These are phyloP conservation scores for Lumbricus terrestris DNA, from an alignment of 2,888 invertebrate genomes.

Conservation along the genomic window DNA sequence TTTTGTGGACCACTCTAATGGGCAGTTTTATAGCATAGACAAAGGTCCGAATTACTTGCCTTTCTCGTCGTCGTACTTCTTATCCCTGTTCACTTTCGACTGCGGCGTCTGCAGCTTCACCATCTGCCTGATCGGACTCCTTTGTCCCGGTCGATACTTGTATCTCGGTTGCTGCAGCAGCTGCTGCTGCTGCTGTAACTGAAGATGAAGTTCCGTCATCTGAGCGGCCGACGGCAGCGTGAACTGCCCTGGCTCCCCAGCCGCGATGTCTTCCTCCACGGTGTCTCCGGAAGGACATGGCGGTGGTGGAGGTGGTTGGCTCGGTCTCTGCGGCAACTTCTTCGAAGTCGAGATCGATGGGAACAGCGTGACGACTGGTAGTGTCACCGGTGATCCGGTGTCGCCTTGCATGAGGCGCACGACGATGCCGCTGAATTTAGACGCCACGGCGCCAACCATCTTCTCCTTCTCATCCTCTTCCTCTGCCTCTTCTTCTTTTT, in stretches of 20 bases:
- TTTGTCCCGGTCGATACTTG: background rate
- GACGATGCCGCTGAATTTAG: background rate
- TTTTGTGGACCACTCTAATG: no score
- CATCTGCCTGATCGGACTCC: background rate
- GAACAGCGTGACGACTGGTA: background rate
- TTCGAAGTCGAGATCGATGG: background rate
- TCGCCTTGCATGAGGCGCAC: background rate
- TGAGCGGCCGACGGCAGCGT: background rate
- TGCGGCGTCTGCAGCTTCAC: background rate
- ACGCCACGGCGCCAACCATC: background rate
- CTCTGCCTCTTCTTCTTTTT: background rate
- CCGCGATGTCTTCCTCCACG: background rate
- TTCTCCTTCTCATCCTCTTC: no score
- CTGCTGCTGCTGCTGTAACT: background rate
- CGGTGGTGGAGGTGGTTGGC: background rate
- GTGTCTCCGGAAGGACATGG: background rate
- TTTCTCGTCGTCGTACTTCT: background rate
- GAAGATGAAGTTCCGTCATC: background rate
- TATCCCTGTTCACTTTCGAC: background rate
- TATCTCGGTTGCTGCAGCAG: background rate
- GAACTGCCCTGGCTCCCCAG: background rate
- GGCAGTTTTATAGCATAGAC: background rate
- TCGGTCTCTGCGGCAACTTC: background rate
- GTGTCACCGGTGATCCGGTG: background rate
- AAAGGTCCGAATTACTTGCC: background rate